Evolutionary conservation across 92 coral and sea anemone species (phyloP), one percentile per base, ranked within the genome.

Genomic region (Zoanthus sociatus): DNA sequence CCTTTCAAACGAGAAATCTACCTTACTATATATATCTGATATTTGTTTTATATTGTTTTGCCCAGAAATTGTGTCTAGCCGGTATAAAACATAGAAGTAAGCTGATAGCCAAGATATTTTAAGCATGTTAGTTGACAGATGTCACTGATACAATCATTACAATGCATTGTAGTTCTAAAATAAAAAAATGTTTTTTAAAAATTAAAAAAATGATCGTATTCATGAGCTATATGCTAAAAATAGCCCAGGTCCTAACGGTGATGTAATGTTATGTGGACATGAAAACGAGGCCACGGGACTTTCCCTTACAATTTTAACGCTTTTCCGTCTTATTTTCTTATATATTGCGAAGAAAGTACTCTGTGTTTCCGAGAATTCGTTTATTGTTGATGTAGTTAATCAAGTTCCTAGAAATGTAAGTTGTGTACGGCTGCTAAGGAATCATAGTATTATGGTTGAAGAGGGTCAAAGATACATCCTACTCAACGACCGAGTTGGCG

Each of bases 401-500:
- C 26, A 1, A 76, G 63, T 76, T 76, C 82, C 82, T 51, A 64
- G 82, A 76, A 74, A 76, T 50, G 82, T 51, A 76, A 64, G 6
- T 76, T 76, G 82, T 50, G 18, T 69, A 20, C 11, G 10, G 31
- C 45, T 30, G 74, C 46, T 30, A 31, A 8, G 10, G 74, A 69
- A 14, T 69, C 15, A 10, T 69, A 30, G 7, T 58, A 83, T 46
- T 31, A 90, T 90, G 93, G 93, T 68, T 26, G 83, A 75, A 56
- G 26, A 67, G 37, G 78, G 44, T 11, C 84, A 86, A 21, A 90
- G 79, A 71, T 90, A 86, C 77, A 90, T 90, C 78, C 81, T 90
- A 33, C 68, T 90, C 42, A 9, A 69, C 44, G 87, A 86, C 58
- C 30, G 90, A 73, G 76, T 78, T 3, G 93, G 93, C 6, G 90